Conservation (phyloP, 2,113 vertebrate species). For the Hydrochoerus hydrochaeris region DNA sequence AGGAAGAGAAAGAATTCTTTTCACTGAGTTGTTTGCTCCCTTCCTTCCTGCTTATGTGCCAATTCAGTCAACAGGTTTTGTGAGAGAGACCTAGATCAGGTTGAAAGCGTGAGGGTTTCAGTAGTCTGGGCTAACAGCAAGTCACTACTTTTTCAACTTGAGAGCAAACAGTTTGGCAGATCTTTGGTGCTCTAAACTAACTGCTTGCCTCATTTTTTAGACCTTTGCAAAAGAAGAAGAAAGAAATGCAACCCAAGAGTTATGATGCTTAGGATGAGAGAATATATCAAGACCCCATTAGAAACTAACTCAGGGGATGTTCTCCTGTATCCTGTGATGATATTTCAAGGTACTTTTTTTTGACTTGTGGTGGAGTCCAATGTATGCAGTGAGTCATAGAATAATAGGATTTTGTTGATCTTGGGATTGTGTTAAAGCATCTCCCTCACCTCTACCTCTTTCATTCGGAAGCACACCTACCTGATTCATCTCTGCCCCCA, state of each 20-base stretch:
- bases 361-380: slow-evolving; percentile 13
- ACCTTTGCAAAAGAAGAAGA: background rate
- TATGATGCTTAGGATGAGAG: background rate
- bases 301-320: background rate
- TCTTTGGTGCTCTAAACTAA: slow-evolving; percentile 14
- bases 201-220: background rate
- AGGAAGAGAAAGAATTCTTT: slow-evolving; percentile 52
- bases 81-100: background rate
- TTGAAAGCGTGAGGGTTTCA: slow-evolving; percentile 15
- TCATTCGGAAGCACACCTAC: background rate
- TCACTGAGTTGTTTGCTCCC: background rate
- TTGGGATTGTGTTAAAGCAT: background rate
- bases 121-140: background rate
- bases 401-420: background rate
- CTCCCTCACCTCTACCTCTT: background rate
- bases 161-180: background rate
- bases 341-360: slow-evolving; percentile 19
- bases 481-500: background rate
- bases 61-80: slow-evolving; percentile 25
- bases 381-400: background rate
- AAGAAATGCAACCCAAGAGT: background rate
- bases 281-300: background rate
- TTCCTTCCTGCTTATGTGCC: slow-evolving; percentile 49
- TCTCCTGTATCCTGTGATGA: background rate
- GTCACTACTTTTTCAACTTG: slow-evolving; percentile 9